Evolutionary conservation across 2,888 invertebrate species (phyloP).

Genomic region (Galeruca laticollis): DNA sequence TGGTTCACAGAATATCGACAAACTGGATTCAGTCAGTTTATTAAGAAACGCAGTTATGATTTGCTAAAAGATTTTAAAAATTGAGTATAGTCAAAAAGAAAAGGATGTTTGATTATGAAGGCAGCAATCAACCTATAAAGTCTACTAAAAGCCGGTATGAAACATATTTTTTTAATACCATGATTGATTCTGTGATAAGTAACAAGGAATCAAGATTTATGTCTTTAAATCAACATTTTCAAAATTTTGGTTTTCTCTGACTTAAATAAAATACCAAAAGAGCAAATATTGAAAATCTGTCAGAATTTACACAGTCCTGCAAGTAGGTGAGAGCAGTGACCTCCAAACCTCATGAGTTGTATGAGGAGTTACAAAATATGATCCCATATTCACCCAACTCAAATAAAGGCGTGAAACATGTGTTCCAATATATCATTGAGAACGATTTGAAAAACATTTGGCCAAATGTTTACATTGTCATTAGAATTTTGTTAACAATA

Average conservation of each 20-base stretch:
- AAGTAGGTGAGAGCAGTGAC: background rate
- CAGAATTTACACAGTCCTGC: background rate
- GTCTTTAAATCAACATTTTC: too few species aligned
- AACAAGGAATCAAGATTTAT: too few species aligned
- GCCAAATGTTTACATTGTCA: background rate
- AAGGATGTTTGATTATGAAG: background rate
- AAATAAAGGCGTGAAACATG: background rate
- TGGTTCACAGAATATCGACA: conserved; percentile 38
- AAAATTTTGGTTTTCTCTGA: too few species aligned
- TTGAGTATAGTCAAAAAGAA: background rate
- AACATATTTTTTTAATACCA: background rate
- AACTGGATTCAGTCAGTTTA: conserved; percentile 29
- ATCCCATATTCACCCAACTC: background rate
- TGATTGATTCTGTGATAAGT: too few species aligned
- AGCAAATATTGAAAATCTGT: background rate
- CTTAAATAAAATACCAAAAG: background rate
- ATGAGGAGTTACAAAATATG: background rate
- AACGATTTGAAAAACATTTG: background rate
- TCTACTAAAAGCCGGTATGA: background rate
- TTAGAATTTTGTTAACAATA: background rate
- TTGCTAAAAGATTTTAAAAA: conserved; percentile 21
- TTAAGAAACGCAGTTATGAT: conserved; percentile 35
- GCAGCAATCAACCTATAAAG: background rate
- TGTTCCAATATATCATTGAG: background rate
- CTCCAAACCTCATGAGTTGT: conserved; percentile 1